A percentile compares a stretch with the other conserved stretches of the same genome.
Conservation (phyloP, 1,140 invertebrate species). For the Ceratitis capitata region DNA sequence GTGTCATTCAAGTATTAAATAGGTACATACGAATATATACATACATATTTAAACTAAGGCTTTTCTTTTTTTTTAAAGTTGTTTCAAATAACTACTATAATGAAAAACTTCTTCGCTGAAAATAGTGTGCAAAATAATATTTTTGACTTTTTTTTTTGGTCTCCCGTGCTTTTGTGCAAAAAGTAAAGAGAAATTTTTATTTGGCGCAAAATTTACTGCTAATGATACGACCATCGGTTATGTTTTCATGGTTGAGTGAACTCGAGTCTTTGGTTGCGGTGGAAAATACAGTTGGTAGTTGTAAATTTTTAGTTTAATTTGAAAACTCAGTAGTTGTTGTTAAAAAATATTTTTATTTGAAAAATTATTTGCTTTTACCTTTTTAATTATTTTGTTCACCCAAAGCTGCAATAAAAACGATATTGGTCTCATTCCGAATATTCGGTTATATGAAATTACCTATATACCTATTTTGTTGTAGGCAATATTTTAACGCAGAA, state of each 20-base stretch:
- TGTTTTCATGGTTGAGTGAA: neutral
- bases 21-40: neutral
- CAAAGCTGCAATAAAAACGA: no score
- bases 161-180: neutral
- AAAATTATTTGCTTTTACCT: no score
- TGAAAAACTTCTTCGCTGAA: neutral
- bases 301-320: neutral
- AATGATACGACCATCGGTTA: neutral
- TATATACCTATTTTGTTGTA: no score
- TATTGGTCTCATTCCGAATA: no score
- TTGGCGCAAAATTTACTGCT: neutral
- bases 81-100: neutral
- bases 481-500: no score
- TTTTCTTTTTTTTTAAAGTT: no score
- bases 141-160: neutral
- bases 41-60: no score
- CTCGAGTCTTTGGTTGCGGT: neutral
- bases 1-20: neutral
- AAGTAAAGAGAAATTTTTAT: slow-evolving; percentile 23
- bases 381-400: no score
- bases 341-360: no score
- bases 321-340: no score
- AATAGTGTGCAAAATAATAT: neutral
- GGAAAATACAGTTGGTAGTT: neutral
- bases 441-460: no score